Percentiles rank a stretch among this genome's conserved stretches.
These are phyloP conservation scores for Orgyia antiqua DNA, from an alignment of 2,888 invertebrate species.

Conservation along the genomic window DNA sequence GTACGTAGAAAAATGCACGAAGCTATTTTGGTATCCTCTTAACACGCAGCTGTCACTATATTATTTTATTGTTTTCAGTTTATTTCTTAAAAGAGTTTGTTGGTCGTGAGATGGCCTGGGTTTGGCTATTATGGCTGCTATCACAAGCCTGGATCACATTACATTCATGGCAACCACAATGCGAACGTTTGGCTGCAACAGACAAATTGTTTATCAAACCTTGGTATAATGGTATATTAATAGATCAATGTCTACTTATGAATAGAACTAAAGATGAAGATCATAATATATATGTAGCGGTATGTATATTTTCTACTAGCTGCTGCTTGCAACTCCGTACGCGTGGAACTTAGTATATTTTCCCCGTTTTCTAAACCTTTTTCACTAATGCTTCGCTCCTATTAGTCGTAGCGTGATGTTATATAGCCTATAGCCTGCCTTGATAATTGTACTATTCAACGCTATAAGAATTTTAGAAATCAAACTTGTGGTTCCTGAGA, in stretches of 20 bases:
- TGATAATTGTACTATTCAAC: no score
- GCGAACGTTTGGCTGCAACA: constrained; percentile 89
- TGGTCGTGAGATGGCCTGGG: constrained; percentile 82
- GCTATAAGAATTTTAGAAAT: no score
- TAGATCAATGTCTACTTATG: constrained; percentile 90
- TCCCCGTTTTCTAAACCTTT: no score
- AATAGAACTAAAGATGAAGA: constrained; percentile 87
- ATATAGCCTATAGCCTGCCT: no score
- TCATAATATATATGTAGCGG: constrained; percentile 48
- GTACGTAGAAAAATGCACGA: no score
- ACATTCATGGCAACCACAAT: constrained; percentile 91
- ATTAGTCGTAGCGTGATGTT: no score
- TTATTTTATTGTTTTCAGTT: constrained; percentile 44
- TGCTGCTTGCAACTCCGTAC: no score
- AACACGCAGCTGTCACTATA: no score
- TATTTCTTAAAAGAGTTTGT: constrained; percentile 75
- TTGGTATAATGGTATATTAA: constrained; percentile 88
- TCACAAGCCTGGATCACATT: constrained; percentile 92
- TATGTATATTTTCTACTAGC: neutral
- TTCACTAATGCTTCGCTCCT: no score
- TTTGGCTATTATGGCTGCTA: constrained; percentile 88
- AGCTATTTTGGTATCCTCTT: no score
- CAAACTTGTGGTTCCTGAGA: constrained; percentile 57
- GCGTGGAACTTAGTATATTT: no score
- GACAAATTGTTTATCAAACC: constrained; percentile 91